Percentiles rank a stretch among this genome's conserved stretches.
phyloP scores from a whole-genome alignment of 35 echinoderm and acorn worm species.

The Apostichopus californicus region DNA sequence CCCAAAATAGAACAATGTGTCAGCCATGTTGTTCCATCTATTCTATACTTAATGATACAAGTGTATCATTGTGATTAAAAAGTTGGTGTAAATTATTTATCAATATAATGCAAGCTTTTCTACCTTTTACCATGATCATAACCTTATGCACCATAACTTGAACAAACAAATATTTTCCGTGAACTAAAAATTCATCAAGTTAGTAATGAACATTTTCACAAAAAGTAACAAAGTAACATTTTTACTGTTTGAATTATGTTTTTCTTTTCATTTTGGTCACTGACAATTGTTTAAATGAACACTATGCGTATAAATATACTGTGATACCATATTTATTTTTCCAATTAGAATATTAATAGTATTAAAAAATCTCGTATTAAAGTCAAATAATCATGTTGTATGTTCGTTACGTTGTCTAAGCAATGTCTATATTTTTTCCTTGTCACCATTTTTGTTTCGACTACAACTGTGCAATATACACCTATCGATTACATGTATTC shows the following conservation, averaged over 20 bases:
- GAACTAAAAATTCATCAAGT: background rate
- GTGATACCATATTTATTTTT: background rate
- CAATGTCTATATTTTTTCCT: background rate
- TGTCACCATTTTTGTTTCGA: background rate
- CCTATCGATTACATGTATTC: too few relatives aligned
- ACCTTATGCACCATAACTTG: background rate
- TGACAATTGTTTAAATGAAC: background rate
- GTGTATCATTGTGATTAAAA: too few relatives aligned
- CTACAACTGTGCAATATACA: background rate
- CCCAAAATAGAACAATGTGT: too few relatives aligned
- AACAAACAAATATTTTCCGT: background rate
- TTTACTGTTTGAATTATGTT: background rate
- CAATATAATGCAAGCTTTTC: too few relatives aligned
- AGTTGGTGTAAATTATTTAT: too few relatives aligned
- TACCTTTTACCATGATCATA: background rate
- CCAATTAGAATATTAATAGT: background rate
- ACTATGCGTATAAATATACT: background rate
- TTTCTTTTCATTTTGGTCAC: background rate
- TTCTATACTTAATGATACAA: too few relatives aligned
- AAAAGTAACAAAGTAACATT: background rate
- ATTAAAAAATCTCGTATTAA: too few relatives aligned
- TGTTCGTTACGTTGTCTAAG: background rate
- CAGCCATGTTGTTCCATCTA: too few relatives aligned
- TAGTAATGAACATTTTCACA: background rate
- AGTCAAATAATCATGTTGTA: background rate